Conservation (phyloP, 2,888 invertebrate species). For the Syritta pipiens region DNA sequence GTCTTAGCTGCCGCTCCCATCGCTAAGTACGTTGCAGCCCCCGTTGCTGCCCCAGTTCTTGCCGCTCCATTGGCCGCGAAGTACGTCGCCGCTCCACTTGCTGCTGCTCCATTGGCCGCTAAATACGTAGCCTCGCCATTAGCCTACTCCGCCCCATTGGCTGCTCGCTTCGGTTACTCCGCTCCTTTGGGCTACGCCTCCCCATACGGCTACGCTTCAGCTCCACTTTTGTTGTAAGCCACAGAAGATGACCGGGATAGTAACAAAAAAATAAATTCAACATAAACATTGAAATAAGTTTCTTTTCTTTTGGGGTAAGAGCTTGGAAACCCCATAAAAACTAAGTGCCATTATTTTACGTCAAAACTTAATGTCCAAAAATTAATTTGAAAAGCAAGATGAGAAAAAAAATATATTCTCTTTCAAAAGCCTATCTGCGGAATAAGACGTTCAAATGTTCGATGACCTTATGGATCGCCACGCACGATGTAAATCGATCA, state of each 20-base stretch:
- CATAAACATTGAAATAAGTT: not conserved
- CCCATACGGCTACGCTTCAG: not conserved
- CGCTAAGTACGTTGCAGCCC: conserved; percentile 80
- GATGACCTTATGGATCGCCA: no score
- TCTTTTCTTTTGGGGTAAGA: no score
- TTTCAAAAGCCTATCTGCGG: no score
- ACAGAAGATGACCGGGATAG: not conserved
- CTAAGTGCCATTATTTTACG: no score
- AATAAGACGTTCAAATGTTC: no score
- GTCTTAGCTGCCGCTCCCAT: conserved; percentile 83
- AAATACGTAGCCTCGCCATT: no score
- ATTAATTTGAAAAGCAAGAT: no score
- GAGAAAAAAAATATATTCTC: no score
- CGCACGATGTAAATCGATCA: no score
- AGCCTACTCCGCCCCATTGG: not conserved
- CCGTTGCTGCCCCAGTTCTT: conserved; percentile 71
- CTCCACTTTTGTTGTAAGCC: not conserved
- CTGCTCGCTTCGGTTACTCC: not conserved
- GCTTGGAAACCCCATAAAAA: no score
- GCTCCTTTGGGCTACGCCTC: not conserved
- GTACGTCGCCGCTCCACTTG: conserved; percentile 1
- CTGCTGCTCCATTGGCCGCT: not conserved
- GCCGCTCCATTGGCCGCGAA: conserved; percentile 8
- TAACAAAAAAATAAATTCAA: not conserved
- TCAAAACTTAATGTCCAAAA: no score